phyloP scores from a whole-genome alignment of 2,888 invertebrate species.

The Geophilus truncorum region DNA sequence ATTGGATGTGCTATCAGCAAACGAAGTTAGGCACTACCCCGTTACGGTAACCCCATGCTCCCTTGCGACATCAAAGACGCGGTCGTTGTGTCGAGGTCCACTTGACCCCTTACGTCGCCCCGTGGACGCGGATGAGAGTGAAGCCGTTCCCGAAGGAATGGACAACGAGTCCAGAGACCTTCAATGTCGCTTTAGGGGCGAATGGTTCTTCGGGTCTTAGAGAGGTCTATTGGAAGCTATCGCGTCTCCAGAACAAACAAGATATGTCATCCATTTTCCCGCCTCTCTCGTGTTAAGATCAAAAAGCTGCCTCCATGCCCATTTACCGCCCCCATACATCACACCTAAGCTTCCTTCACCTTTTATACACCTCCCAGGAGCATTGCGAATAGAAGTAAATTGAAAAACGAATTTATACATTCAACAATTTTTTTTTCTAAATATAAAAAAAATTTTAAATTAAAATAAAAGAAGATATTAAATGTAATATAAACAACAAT shows the following conservation, averaged over 20 bases:
- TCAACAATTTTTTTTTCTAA: not conserved
- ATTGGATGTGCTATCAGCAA: slow-evolving; percentile 12
- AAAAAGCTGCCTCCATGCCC: slow-evolving; percentile 6
- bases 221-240: slow-evolving; percentile 23
- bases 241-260: slow-evolving; percentile 21
- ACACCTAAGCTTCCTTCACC: slow-evolving; percentile 5
- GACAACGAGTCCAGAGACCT: slow-evolving; percentile 21
- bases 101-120: slow-evolving; percentile 1
- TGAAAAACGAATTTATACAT: not conserved
- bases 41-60: not conserved
- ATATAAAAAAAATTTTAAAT: not conserved
- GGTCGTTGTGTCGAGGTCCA: not conserved
- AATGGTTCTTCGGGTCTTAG: not conserved
- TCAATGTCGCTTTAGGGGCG: slow-evolving; percentile 27
- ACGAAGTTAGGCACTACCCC: not conserved
- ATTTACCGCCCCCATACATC: slow-evolving; percentile 1
- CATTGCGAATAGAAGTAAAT: not conserved
- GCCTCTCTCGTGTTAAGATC: slow-evolving; percentile 23
- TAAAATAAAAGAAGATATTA: not conserved
- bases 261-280: slow-evolving; percentile 25
- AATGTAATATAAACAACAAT: too few species aligned
- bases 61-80: not conserved
- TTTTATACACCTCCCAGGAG: not conserved
- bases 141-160: slow-evolving; percentile 11
- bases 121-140: not conserved